Evolutionary conservation across 2,113 vertebrate species (phyloP).

Genomic region (Poecile atricapillus): DNA sequence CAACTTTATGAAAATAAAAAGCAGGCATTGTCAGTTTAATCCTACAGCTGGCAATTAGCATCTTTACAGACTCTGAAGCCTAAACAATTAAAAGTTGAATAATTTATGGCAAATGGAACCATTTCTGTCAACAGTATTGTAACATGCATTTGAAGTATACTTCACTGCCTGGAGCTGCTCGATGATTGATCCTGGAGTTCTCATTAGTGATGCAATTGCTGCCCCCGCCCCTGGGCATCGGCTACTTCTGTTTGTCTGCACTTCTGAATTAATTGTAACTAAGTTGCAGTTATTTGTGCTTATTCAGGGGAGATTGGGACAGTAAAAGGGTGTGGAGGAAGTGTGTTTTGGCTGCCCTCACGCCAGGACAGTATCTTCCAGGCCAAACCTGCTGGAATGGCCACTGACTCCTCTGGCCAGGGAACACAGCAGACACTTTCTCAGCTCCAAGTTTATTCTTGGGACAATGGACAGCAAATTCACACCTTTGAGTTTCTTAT

Average conservation of each 20-base stretch:
- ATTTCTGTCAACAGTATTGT: slow-evolving; percentile 8
- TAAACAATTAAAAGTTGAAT: slow-evolving; percentile 53
- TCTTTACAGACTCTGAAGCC: slow-evolving; percentile 30
- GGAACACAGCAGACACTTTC: neutral
- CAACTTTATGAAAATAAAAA: neutral
- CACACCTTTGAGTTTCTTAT: neutral
- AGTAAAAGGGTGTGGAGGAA: neutral
- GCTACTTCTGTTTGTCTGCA: neutral
- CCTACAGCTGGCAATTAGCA: neutral
- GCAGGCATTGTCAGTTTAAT: neutral
- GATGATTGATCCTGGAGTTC: slow-evolving; percentile 19
- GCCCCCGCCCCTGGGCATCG: neutral
- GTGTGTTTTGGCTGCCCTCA: neutral
- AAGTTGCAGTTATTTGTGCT: neutral
- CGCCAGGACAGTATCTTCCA: neutral
- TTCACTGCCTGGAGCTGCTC: neutral
- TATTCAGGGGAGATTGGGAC: neutral
- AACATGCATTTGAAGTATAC: neutral
- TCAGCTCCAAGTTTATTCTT: neutral
- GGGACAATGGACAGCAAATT: neutral
- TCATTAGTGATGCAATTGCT: slow-evolving; percentile 16
- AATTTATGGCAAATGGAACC: slow-evolving; percentile 43
- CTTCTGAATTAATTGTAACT: neutral
- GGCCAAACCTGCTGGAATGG: neutral
- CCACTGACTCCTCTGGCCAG: neutral